phyloP scores from a whole-genome alignment of 2,113 vertebrate species.

The Leptosomus discolor region DNA sequence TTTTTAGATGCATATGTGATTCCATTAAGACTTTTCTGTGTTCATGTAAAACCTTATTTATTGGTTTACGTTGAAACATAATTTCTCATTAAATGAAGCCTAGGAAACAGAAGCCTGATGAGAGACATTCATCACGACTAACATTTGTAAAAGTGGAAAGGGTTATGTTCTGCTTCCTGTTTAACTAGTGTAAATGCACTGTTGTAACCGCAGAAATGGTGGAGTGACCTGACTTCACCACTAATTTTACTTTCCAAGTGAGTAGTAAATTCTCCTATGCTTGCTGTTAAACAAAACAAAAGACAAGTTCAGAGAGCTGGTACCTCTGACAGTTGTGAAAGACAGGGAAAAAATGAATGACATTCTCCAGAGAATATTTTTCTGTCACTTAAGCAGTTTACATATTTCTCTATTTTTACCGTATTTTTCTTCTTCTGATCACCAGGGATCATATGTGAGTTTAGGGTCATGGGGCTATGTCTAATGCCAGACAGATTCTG shows the following conservation, averaged over 20 bases:
- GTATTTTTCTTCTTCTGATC: conserved; percentile 67
- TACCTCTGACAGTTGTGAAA: conserved; percentile 70
- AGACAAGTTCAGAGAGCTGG: conserved; percentile 66
- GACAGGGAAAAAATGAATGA: conserved; percentile 66
- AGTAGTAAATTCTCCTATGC: conserved; percentile 45
- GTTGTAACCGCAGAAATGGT: not conserved
- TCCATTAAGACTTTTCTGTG: not conserved
- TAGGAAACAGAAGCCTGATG: not conserved
- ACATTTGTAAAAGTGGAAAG: not conserved
- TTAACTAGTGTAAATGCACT: not conserved
- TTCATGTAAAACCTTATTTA: not conserved
- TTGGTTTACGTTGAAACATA: not conserved
- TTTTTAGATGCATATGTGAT: not conserved
- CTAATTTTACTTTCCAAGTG: conserved; percentile 53
- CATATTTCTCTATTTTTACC: conserved; percentile 72
- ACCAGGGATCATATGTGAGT: conserved; percentile 68
- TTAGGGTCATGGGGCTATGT: conserved; percentile 74
- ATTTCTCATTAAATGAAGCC: not conserved
- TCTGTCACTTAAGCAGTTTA: conserved; percentile 82
- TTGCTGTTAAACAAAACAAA: conserved; percentile 59
- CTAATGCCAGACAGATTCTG: conserved; percentile 72
- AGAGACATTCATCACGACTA: not conserved
- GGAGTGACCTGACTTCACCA: not conserved
- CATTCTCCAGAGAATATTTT: conserved; percentile 76
- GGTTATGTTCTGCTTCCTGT: not conserved